Conservation (phyloP, 2,797 vertebrate genomes). For the Knipowitschia caucasica region DNA sequence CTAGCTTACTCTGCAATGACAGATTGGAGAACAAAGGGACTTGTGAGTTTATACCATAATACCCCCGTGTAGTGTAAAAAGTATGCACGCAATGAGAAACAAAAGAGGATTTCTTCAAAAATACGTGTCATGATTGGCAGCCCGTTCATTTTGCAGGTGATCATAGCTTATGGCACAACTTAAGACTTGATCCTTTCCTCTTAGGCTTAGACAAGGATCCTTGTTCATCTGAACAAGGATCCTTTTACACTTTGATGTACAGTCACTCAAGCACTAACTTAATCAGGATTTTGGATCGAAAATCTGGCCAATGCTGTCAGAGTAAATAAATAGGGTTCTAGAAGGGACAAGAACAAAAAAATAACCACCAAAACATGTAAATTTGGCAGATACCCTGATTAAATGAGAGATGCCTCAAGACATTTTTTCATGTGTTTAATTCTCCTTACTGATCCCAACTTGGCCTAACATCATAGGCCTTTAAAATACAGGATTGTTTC, state of each 20-base stretch:
- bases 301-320: conserved; percentile 45
- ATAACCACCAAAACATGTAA: conserved; percentile 40
- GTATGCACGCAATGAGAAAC: background rate
- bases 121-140: conserved; percentile 49
- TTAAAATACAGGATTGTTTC: conserved; percentile 45
- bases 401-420: conserved; percentile 50
- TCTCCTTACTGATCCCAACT: conserved; percentile 42
- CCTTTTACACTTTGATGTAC: conserved; percentile 61
- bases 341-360: conserved; percentile 34
- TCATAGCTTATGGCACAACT: conserved; percentile 56
- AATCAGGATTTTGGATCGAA: conserved; percentile 53
- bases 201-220: conserved; percentile 49
- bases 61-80: conserved; percentile 6
- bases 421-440: conserved; percentile 45
- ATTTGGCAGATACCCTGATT: conserved; percentile 53
- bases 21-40: conserved; percentile 12
- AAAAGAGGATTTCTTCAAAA: conserved; percentile 10
- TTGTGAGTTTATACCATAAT: conserved; percentile 11
- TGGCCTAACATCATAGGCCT: conserved; percentile 58
- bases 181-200: conserved; percentile 54
- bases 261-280: conserved; percentile 48
- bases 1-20: conserved; percentile 19
- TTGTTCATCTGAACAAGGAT: conserved; percentile 49
- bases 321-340: conserved; percentile 58
- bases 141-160: conserved; percentile 61